Evolutionary conservation across 1,140 invertebrate genomes (phyloP).

Genomic region (Sipha flava): DNA sequence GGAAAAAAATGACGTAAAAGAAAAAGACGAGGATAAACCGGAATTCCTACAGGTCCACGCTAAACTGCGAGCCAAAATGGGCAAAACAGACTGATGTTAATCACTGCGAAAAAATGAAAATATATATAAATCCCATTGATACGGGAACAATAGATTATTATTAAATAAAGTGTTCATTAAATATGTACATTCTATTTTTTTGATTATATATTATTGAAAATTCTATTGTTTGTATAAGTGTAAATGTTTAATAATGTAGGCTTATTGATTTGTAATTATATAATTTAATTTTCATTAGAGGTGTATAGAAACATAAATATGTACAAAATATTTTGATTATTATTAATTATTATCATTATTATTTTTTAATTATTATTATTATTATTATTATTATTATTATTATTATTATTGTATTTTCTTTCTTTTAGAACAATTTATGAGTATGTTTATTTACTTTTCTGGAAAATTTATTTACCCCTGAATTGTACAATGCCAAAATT

Average conservation of each 20-base stretch:
- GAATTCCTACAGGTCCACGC: conserved; percentile 47
- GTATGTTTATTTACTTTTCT: background rate
- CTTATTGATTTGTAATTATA: background rate
- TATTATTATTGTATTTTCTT: background rate
- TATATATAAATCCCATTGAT: background rate
- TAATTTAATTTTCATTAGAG: background rate
- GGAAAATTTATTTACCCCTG: background rate
- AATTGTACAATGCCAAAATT: background rate
- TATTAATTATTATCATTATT: background rate
- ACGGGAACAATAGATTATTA: background rate
- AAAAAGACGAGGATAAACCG: conserved; percentile 38
- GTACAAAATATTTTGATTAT: background rate
- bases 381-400: background rate
- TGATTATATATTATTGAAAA: conserved; percentile 6
- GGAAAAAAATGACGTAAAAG: conserved; percentile 11
- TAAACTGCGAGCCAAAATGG: conserved; percentile 45
- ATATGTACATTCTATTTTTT: conserved; percentile 29
- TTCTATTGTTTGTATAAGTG: background rate
- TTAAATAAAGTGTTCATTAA: conserved; percentile 26
- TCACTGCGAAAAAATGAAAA: background rate
- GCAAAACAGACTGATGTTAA: conserved; percentile 25
- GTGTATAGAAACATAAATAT: background rate
- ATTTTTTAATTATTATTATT: background rate
- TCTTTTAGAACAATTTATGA: background rate
- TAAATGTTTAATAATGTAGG: background rate